phyloP scores from a whole-genome alignment of 1,140 invertebrate species.

The Vanessa atalanta region DNA sequence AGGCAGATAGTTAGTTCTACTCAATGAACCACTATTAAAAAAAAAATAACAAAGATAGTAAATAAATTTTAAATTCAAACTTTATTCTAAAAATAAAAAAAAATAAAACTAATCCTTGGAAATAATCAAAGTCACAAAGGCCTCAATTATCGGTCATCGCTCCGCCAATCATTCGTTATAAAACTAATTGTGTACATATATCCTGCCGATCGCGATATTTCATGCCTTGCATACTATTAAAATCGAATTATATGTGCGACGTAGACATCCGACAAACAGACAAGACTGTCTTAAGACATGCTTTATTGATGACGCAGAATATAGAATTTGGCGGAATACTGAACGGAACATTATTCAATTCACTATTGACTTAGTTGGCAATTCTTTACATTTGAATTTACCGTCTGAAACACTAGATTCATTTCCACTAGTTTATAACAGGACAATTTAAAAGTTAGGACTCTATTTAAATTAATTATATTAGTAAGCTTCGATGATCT shows the following conservation, averaged over 20 bases:
- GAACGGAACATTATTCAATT: no score
- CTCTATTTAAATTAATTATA: no score
- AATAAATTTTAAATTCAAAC: neutral
- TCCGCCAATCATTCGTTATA: slow-evolving; percentile 64
- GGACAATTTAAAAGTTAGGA: no score
- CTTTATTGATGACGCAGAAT: neutral
- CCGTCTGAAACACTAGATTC: no score
- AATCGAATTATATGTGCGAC: slow-evolving; percentile 61
- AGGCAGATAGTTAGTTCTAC: no score
- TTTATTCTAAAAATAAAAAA: neutral
- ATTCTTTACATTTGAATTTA: no score
- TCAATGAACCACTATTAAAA: no score
- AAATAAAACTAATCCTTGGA: neutral
- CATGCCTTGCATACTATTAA: slow-evolving; percentile 61
- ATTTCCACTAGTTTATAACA: no score
- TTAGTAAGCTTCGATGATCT: no score
- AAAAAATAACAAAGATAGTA: no score
- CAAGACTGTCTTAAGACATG: slow-evolving; percentile 7
- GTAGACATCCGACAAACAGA: slow-evolving; percentile 11
- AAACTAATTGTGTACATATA: slow-evolving; percentile 60
- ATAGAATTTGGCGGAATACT: no score
- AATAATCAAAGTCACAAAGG: slow-evolving; percentile 25
- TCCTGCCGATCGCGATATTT: slow-evolving; percentile 54
- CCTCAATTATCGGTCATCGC: slow-evolving; percentile 59
- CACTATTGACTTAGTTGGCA: no score